Evolutionary conservation across 2,113 vertebrate species (phyloP).

Genomic region (Tamias sibiricus): DNA sequence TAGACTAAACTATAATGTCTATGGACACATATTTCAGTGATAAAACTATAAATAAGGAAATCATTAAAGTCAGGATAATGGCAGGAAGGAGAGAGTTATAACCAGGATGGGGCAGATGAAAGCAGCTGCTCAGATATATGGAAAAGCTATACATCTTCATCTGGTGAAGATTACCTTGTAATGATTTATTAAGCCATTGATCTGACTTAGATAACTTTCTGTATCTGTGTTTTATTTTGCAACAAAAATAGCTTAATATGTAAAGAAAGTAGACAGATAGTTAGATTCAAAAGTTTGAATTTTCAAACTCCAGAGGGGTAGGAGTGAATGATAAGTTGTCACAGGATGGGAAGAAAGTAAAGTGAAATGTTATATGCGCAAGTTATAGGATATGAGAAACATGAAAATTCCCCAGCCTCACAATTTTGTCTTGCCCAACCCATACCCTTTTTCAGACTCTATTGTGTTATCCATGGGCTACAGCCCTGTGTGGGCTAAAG

Average conservation of each 20-base stretch:
- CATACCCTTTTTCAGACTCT: not conserved
- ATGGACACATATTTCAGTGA: not conserved
- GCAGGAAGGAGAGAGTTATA: not conserved
- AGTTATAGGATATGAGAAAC: not conserved
- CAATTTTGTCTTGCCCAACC: not conserved
- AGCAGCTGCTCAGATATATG: not conserved
- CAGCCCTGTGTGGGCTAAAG: not conserved
- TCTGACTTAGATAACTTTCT: conserved; percentile 15
- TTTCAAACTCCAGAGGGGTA: not conserved
- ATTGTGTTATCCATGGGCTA: not conserved
- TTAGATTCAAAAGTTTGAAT: not conserved
- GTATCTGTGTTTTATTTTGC: conserved; percentile 21
- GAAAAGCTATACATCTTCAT: not conserved
- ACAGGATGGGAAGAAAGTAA: not conserved
- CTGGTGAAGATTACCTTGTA: not conserved
- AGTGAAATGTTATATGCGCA: not conserved
- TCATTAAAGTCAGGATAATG: not conserved
- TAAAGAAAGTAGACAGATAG: not conserved
- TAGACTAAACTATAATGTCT: not conserved
- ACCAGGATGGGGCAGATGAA: not conserved
- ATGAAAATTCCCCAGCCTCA: not conserved
- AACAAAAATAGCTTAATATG: not conserved
- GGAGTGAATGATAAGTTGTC: not conserved
- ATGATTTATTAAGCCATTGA: not conserved
- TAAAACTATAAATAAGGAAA: conserved; percentile 38